Evolutionary conservation across 2,797 vertebrate species (phyloP).

Genomic region (Notolepis coatsorum): DNA sequence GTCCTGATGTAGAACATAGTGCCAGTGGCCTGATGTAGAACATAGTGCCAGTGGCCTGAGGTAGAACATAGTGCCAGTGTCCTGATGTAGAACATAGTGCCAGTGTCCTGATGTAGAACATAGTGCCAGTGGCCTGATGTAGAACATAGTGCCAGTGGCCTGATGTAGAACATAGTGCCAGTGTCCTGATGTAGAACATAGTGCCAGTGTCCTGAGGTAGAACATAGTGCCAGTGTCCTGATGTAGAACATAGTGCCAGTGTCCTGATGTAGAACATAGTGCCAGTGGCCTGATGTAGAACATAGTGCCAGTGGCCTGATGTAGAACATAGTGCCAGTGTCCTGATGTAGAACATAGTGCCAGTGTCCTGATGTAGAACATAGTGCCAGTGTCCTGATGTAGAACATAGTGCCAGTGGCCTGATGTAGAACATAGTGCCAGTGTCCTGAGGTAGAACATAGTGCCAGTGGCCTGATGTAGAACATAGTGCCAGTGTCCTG

Average conservation of each 20-base stretch:
- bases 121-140: neutral
- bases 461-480: slow-evolving; percentile 9
- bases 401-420: slow-evolving; percentile 13
- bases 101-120: no score
- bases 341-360: no score
- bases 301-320: neutral
- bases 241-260: slow-evolving; percentile 15
- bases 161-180: slow-evolving; percentile 16
- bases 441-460: neutral
- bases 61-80: slow-evolving; percentile 1
- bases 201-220: slow-evolving; percentile 1
- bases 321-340: slow-evolving; percentile 14
- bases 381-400: slow-evolving; percentile 1
- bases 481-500: slow-evolving; percentile 12
- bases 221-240: neutral
- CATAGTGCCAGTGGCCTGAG: neutral
- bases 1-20: slow-evolving; percentile 1
- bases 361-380: neutral
- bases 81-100: slow-evolving; percentile 9
- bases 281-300: slow-evolving; percentile 7
- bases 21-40: no score
- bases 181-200: no score
- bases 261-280: no score
- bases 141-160: slow-evolving; percentile 1
- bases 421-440: neutral